These are phyloP conservation scores for Argyresthia albistria DNA, from an alignment of 2,888 invertebrate genomes.

Conservation along the genomic window DNA sequence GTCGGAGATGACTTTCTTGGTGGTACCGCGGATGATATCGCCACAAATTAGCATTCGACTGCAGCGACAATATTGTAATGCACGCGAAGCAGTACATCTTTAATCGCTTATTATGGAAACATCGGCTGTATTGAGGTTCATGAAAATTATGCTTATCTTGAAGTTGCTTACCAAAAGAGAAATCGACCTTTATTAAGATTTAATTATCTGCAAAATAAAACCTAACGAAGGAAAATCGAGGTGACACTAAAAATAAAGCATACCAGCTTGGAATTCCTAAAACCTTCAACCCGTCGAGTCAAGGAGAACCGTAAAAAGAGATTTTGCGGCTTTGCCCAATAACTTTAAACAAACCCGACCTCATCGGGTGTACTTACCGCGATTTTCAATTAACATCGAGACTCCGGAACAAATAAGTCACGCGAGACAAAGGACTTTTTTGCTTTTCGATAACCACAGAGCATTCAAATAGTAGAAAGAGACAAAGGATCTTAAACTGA, in stretches of 20 bases:
- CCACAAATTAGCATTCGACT: constrained; percentile 15
- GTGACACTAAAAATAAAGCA: too few relatives aligned
- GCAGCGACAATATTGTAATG: neutral
- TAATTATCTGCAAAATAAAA: too few relatives aligned
- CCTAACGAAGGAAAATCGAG: too few relatives aligned
- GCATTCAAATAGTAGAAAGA: neutral
- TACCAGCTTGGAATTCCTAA: too few relatives aligned
- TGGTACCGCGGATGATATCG: constrained; percentile 17
- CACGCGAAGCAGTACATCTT: neutral
- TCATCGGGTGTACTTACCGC: constrained; percentile 32
- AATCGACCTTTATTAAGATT: too few relatives aligned
- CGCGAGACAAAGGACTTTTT: constrained; percentile 37
- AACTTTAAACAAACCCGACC: constrained; percentile 13
- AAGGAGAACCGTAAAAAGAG: too few relatives aligned
- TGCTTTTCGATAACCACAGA: constrained; percentile 21
- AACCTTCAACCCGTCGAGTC: too few relatives aligned
- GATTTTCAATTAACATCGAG: constrained; percentile 44
- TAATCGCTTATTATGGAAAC: neutral
- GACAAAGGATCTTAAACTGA: neutral
- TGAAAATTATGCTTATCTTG: too few relatives aligned
- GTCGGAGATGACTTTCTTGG: constrained; percentile 23
- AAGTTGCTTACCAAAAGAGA: too few relatives aligned
- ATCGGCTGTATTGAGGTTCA: too few relatives aligned
- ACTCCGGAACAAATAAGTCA: constrained; percentile 44
- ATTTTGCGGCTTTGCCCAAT: neutral